Conservation (phyloP, 2,113 vertebrate genomes). For the Thunnus thynnus region DNA sequence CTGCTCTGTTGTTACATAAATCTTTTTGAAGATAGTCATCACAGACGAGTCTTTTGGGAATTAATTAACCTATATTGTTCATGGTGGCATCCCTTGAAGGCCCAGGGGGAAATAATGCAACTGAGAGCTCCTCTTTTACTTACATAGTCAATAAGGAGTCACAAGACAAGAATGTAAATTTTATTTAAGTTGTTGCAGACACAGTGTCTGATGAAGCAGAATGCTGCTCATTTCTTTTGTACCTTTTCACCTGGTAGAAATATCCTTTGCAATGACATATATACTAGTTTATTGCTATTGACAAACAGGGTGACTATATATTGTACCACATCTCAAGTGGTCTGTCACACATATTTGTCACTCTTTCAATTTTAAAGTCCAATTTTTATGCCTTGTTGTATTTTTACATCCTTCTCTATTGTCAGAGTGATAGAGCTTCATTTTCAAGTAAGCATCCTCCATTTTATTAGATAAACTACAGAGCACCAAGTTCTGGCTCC, state of each 20-base stretch:
- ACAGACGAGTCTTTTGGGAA: conserved; percentile 47
- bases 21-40: conserved; percentile 41
- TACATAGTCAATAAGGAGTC: conserved; percentile 52
- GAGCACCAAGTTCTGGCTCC: conserved; percentile 14
- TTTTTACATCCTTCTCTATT: not conserved
- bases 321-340: not conserved
- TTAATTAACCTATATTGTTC: conserved; percentile 63
- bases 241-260: not conserved
- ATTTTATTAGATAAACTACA: conserved; percentile 51
- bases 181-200: conserved; percentile 14
- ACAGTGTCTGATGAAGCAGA: not conserved
- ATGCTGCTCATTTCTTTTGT: not conserved
- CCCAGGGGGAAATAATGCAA: conserved; percentile 46
- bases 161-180: conserved; percentile 53
- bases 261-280: not conserved
- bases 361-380: not conserved
- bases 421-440: not conserved
- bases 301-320: not conserved
- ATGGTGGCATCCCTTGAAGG: conserved; percentile 42
- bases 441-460: conserved; percentile 30
- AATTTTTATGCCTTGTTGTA: not conserved
- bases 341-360: not conserved
- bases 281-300: not conserved
- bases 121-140: conserved; percentile 28
- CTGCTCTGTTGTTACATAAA: conserved; percentile 22